phyloP scores from a whole-genome alignment of 2,113 vertebrate genomes.

The Paralichthys olivaceus region DNA sequence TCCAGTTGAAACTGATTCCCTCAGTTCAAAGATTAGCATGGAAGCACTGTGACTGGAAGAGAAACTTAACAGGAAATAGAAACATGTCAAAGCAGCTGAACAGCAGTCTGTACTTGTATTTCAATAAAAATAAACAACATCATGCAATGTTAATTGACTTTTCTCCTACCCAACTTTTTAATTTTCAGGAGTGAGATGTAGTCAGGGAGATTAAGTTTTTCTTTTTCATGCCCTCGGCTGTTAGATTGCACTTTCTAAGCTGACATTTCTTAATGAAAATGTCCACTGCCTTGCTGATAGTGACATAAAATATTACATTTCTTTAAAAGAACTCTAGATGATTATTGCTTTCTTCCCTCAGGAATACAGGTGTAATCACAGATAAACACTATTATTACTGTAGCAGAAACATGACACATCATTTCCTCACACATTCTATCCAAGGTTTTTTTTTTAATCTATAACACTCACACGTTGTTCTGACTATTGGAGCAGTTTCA shows the following conservation, averaged over 20 bases:
- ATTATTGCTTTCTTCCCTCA: conserved; percentile 12
- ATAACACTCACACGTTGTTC: too few species aligned
- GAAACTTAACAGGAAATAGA: neutral
- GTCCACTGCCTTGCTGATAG: neutral
- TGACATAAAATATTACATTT: neutral
- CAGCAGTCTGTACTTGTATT: neutral
- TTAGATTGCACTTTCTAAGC: neutral
- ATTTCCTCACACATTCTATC: conserved; percentile 13
- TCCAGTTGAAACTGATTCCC: neutral
- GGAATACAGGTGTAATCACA: conserved; percentile 9
- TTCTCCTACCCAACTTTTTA: too few species aligned
- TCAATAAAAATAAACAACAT: too few species aligned
- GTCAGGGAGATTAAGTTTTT: neutral
- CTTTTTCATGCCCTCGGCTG: neutral
- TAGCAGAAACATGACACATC: neutral
- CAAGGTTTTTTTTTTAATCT: neutral
- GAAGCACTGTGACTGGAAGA: neutral
- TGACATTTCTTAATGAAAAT: conserved; percentile 12
- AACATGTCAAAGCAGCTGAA: neutral
- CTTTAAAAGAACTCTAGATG: neutral
- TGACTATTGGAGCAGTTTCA: neutral
- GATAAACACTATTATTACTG: neutral
- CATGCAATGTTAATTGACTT: too few species aligned
- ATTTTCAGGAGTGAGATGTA: neutral
- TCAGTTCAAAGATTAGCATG: too few species aligned